Percentiles rank a stretch among this genome's conserved stretches.
Evolutionary conservation across 2,888 invertebrate species (phyloP).

Genomic region (Pandemis cinnamomeana): DNA sequence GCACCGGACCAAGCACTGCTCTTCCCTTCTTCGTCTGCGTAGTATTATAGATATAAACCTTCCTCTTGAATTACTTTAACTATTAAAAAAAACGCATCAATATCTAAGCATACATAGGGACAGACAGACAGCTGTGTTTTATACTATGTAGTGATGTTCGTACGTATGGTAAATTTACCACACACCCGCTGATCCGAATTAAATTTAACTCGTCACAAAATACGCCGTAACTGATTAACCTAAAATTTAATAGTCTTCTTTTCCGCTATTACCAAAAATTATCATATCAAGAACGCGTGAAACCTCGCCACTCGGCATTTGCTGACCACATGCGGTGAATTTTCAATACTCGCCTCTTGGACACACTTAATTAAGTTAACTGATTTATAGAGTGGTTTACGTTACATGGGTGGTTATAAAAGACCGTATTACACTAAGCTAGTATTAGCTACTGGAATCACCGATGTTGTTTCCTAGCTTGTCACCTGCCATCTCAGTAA

Average conservation of each 20-base stretch:
- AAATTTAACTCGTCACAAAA: conserved; percentile 9
- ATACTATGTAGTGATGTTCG: too few relatives aligned
- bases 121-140: too few relatives aligned
- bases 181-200: conserved; percentile 18
- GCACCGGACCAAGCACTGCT: too few relatives aligned
- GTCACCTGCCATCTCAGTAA: too few relatives aligned
- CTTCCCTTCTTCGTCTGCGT: too few relatives aligned
- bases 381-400: conserved; percentile 24
- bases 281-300: conserved; percentile 48
- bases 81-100: too few relatives aligned
- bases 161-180: not conserved
- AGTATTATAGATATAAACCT: too few relatives aligned
- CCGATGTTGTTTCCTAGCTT: too few relatives aligned
- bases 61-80: too few relatives aligned
- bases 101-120: too few relatives aligned
- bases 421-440: not conserved
- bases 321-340: conserved; percentile 49
- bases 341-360: conserved; percentile 35
- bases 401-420: not conserved
- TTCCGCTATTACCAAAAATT: conserved; percentile 55
- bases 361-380: conserved; percentile 20
- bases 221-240: conserved; percentile 46
- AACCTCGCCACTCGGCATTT: conserved; percentile 37
- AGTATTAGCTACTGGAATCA: not conserved
- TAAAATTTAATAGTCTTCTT: conserved; percentile 51